Evolutionary conservation across 2,888 invertebrate genomes (phyloP), one percentile per base, ranked within the genome.

Genomic region (Pachymerium ferrugineum): DNA sequence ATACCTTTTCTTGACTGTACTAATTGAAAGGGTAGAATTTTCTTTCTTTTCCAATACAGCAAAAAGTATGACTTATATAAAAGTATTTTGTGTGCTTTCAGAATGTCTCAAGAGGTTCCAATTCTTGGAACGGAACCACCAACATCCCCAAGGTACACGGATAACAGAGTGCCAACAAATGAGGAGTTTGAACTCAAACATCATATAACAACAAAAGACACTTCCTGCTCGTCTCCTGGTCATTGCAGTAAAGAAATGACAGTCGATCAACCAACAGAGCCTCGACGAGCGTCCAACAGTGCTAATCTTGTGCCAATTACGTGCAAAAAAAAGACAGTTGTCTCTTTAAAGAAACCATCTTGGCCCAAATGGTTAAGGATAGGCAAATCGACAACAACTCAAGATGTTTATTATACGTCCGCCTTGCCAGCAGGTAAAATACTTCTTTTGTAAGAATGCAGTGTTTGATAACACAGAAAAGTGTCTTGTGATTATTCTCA

Each of bases 131-230:
- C 47, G 16, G 47, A 54, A 19, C 19, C 47, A 19, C 10, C 47
- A 54, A 54, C 47, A 54, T 22, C 47, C 22, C 47, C 22, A 54
- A 54, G 47, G 22, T 22, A 54, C 47, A 54, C 47, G 47, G 47
- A 54, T 54, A 54, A 54, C 22, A 54, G 47, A 22, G 47, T 54
- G 47, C 47, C 47, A 54, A 54, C 47, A 54, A 54, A 54, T 54
- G 47, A 54, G 47, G 47, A 54, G 47, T 54, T 54, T 54, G 47
- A 54, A 54, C 47, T 54, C 47, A 54, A 54, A 54, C 47, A 54
- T 54, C 47, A 54, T 22, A 19, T 19, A 54, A 54, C 47, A 54
- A 54, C 47, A 54, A 54, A 54, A 54, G 47, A 54, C 47, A 54
- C 47, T 22, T 54, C 47, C 47, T 54, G 47, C 22, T 54, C 22